Evolutionary conservation across 53 echinoderm and acorn worm genomes (phyloP).

Genomic region (Zoroaster sp.): DNA sequence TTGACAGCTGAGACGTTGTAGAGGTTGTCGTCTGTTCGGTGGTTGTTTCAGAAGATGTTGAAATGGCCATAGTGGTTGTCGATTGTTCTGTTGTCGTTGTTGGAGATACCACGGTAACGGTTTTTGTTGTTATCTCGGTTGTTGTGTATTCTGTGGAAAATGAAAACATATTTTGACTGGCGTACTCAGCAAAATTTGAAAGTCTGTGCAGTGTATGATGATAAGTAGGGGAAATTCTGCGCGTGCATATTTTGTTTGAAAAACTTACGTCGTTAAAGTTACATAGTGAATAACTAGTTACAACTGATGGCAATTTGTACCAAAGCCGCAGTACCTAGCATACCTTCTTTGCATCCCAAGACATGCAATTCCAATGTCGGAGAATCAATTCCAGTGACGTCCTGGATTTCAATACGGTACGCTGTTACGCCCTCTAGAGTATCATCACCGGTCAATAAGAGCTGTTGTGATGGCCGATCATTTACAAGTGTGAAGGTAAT

Average conservation of each 20-base stretch:
- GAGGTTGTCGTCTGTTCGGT: neutral
- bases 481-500: neutral
- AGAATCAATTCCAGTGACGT: neutral
- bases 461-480: neutral
- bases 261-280: too few relatives aligned
- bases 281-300: too few relatives aligned
- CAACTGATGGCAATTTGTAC: too few relatives aligned
- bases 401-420: neutral
- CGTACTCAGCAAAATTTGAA: too few relatives aligned
- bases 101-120: neutral
- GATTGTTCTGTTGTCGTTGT: neutral
- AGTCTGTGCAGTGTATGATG: too few relatives aligned
- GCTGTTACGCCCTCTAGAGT: neutral
- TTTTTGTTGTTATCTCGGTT: neutral
- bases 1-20: neutral
- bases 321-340: too few relatives aligned
- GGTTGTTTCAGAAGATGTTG: neutral
- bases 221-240: too few relatives aligned
- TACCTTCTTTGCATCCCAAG: conserved; percentile 18
- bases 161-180: too few relatives aligned
- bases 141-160: neutral
- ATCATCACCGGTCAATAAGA: neutral
- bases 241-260: too few relatives aligned
- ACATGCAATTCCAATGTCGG: neutral
- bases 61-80: neutral